A percentile compares a stretch with the other conserved stretches of the same genome.
phyloP scores from a whole-genome alignment of 2,888 invertebrate species.

The Eucriotettix oculatus region DNA sequence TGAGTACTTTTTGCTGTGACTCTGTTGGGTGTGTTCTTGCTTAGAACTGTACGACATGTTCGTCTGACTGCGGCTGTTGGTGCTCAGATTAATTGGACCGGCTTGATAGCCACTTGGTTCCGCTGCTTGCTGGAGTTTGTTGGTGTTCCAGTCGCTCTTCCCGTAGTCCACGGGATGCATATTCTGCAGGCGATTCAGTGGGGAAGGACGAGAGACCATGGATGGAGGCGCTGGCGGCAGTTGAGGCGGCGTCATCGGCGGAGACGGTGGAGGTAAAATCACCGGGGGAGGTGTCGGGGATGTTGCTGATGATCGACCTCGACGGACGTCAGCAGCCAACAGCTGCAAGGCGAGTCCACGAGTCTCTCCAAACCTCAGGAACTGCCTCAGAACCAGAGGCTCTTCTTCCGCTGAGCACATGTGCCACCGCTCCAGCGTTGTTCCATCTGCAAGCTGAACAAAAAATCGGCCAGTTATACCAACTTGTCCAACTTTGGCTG shows the following conservation, averaged over 20 bases:
- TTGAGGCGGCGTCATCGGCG: slow-evolving; percentile 26
- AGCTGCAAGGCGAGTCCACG: slow-evolving; percentile 59
- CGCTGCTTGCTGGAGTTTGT: slow-evolving; percentile 25
- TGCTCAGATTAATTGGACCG: background rate
- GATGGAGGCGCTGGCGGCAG: slow-evolving; percentile 23
- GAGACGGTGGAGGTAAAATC: slow-evolving; percentile 25
- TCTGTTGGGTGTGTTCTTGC: slow-evolving; percentile 40
- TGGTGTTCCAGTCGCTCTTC: slow-evolving; percentile 6
- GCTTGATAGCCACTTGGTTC: slow-evolving; percentile 8
- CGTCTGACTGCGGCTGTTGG: background rate
- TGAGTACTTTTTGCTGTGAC: slow-evolving; percentile 24
- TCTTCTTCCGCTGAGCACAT: slow-evolving; percentile 78
- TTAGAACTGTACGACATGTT: background rate
- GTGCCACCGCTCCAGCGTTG: slow-evolving; percentile 75
- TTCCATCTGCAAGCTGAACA: slow-evolving; percentile 60
- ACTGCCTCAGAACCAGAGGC: slow-evolving; percentile 79
- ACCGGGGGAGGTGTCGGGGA: slow-evolving; percentile 24
- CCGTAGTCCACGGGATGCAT: slow-evolving; percentile 23
- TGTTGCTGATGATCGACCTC: slow-evolving; percentile 14
- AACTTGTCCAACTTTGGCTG: too few species aligned
- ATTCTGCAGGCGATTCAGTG: slow-evolving; percentile 21
- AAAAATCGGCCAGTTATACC: background rate
- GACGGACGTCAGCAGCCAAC: slow-evolving; percentile 27
- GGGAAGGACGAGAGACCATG: slow-evolving; percentile 14
- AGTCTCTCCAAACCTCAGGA: slow-evolving; percentile 78